Conservation (phyloP, 2,888 invertebrate genomes). For the Pyrocoelia pectoralis region DNA sequence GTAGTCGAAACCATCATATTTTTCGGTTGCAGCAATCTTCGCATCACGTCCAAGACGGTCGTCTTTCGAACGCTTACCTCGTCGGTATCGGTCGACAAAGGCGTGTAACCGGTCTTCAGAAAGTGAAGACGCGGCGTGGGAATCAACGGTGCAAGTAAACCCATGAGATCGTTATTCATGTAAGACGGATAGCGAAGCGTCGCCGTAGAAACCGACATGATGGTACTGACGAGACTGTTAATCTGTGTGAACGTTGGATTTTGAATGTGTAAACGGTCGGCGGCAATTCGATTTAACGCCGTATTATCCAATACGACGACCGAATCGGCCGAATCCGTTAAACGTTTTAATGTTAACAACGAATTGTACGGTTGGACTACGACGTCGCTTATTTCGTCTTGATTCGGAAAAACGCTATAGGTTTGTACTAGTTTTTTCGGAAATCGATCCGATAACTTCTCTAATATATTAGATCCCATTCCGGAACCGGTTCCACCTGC, state of each 20-base stretch:
- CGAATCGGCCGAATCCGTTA: constrained; percentile 96
- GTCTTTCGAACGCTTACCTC: constrained; percentile 84
- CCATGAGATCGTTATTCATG: constrained; percentile 98
- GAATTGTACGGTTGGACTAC: constrained; percentile 98
- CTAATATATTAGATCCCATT: constrained; percentile 95
- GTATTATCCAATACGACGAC: constrained; percentile 98
- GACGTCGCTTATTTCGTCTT: constrained; percentile 95
- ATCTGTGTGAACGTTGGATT: constrained; percentile 98
- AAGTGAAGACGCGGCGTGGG: constrained; percentile 98
- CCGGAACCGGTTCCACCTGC: constrained; percentile 99
- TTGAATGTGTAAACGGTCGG: constrained; percentile 92
- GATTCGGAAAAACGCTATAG: constrained; percentile 98
- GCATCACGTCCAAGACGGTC: constrained; percentile 97
- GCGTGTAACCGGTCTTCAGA: constrained; percentile 98
- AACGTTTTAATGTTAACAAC: constrained; percentile 88
- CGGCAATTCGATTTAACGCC: constrained; percentile 92
- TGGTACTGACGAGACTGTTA: constrained; percentile 95
- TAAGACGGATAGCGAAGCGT: constrained; percentile 96
- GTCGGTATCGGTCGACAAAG: constrained; percentile 88
- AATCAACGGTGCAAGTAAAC: constrained; percentile 92
- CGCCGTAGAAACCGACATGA: constrained; percentile 98
- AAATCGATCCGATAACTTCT: constrained; percentile 89
- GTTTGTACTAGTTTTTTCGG: constrained; percentile 98
- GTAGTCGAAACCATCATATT: constrained; percentile 99
- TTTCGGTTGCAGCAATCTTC: constrained; percentile 94